phyloP scores from a whole-genome alignment of 2,888 invertebrate genomes.

The Notodonta dromedarius region DNA sequence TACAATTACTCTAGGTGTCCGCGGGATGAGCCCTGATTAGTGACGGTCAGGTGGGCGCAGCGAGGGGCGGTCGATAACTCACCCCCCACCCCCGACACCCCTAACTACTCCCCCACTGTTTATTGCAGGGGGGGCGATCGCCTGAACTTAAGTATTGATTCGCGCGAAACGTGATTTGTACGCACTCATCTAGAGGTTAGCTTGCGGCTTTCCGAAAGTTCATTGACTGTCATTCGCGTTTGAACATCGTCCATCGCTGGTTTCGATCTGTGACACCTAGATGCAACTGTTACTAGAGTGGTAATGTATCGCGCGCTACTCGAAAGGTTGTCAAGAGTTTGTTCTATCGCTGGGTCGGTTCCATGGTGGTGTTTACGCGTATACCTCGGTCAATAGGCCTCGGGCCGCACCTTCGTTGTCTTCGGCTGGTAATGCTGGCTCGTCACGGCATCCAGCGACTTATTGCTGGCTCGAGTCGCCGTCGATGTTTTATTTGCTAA shows the following conservation, averaged over 20 bases:
- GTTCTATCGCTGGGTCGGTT: constrained; percentile 37
- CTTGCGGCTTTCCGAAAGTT: constrained; percentile 64
- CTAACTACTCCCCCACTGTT: constrained; percentile 74
- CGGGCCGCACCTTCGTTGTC: constrained; percentile 78
- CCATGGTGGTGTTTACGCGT: constrained; percentile 75
- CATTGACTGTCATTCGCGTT: constrained; percentile 47
- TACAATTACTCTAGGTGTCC: constrained; percentile 81
- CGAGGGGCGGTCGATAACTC: constrained; percentile 67
- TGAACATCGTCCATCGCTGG: constrained; percentile 47
- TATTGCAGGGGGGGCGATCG: constrained; percentile 82
- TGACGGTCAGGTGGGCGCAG: constrained; percentile 81
- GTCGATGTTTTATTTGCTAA: constrained; percentile 77
- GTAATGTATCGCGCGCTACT: constrained; percentile 40
- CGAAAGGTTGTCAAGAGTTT: constrained; percentile 28
- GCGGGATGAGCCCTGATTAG: constrained; percentile 83
- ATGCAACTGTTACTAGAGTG: constrained; percentile 5
- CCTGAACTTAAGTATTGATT: constrained; percentile 85
- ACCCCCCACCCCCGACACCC: constrained; percentile 55
- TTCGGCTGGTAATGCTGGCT: constrained; percentile 70
- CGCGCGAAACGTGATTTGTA: constrained; percentile 85
- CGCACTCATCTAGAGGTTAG: constrained; percentile 82
- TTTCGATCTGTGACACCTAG: constrained; percentile 5
- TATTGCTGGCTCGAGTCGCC: constrained; percentile 55
- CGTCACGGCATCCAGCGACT: constrained; percentile 79
- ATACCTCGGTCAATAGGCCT: constrained; percentile 78